Conservation (phyloP, 2,113 vertebrate species). For the Oenanthe melanoleuca region DNA sequence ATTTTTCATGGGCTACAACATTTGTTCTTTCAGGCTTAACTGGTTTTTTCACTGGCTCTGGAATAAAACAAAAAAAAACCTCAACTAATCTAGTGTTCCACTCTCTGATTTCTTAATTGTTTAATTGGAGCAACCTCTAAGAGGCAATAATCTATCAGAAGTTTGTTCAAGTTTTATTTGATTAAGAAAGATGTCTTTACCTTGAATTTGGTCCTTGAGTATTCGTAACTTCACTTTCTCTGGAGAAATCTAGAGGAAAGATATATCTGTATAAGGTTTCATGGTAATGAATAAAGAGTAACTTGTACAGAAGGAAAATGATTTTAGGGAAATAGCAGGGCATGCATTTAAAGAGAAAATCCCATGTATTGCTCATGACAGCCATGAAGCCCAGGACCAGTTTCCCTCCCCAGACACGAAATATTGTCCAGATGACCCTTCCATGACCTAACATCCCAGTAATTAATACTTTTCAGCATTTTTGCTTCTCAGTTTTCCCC, state of each 20-base stretch:
- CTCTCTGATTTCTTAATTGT: background rate
- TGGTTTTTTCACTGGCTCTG: conserved; percentile 58
- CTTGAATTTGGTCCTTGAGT: conserved; percentile 80
- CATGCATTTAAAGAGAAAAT: background rate
- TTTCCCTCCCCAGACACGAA: background rate
- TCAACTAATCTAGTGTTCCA: background rate
- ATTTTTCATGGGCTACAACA: conserved; percentile 39
- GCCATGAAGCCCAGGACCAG: background rate
- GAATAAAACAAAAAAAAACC: background rate
- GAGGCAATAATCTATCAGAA: background rate
- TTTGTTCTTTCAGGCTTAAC: conserved; percentile 10
- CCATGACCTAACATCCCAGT: background rate
- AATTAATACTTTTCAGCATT: background rate
- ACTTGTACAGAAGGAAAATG: background rate
- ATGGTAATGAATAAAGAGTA: background rate
- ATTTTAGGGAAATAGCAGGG: background rate
- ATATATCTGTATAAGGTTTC: background rate
- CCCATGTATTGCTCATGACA: background rate
- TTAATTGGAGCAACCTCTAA: background rate
- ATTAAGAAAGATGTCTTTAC: conserved; percentile 60
- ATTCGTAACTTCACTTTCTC: conserved; percentile 85
- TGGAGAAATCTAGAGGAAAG: conserved; percentile 75
- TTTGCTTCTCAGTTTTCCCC: background rate
- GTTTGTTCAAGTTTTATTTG: background rate
- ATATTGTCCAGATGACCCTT: background rate